Percentiles rank a stretch among this genome's conserved stretches.
Conservation (phyloP, 1,140 invertebrate species). For the Agraylea sexmaculata region DNA sequence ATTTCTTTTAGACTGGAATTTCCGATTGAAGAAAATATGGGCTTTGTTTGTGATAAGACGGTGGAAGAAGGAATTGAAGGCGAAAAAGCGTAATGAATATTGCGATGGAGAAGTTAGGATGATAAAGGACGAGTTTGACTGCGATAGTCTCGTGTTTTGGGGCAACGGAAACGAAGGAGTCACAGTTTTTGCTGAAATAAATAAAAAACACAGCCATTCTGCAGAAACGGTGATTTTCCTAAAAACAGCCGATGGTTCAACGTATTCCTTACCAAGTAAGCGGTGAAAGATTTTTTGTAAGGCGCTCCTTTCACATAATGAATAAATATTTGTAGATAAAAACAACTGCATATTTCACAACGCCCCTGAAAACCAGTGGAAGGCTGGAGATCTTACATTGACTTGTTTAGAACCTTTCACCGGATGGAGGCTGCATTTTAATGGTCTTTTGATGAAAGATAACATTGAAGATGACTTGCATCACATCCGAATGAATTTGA, state of each 20-base stretch:
- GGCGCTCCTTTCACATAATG: slow-evolving; percentile 9
- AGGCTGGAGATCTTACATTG: slow-evolving; percentile 44
- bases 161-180: slow-evolving; percentile 33
- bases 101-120: slow-evolving; percentile 6
- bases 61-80: slow-evolving; percentile 29
- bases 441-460: slow-evolving; percentile 42
- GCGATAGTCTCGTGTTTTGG: slow-evolving; percentile 29
- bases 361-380: slow-evolving; percentile 31
- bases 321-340: slow-evolving; percentile 23
- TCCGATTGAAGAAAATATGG: slow-evolving; percentile 27
- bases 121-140: slow-evolving; percentile 23
- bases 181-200: slow-evolving; percentile 31
- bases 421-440: slow-evolving; percentile 46
- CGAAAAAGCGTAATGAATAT: slow-evolving; percentile 5
- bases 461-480: slow-evolving; percentile 27
- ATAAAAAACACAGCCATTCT: slow-evolving; percentile 24
- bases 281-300: slow-evolving; percentile 18
- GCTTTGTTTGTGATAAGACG: slow-evolving; percentile 27
- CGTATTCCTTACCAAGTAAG: slow-evolving; percentile 40
- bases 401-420: slow-evolving; percentile 40
- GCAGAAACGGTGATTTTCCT: slow-evolving; percentile 36
- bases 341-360: slow-evolving; percentile 32
- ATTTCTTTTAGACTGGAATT: slow-evolving; percentile 30
- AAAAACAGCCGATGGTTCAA: slow-evolving; percentile 34
- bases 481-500: slow-evolving; percentile 37